Conservation (phyloP, 2,888 invertebrate genomes). For the Drosophila anomelani region DNA sequence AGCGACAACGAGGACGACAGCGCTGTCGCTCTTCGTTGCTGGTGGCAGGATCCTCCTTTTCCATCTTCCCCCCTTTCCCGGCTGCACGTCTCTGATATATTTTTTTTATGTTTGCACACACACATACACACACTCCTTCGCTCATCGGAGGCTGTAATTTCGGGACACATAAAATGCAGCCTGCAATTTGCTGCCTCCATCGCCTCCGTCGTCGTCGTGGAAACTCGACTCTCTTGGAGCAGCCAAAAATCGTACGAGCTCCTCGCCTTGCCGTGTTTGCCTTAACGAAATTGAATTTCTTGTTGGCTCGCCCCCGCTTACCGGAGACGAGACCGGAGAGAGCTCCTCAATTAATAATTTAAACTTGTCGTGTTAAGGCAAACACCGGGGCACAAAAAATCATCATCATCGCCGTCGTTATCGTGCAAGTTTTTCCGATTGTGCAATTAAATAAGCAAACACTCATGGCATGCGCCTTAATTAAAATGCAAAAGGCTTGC, state of each 20-base stretch:
- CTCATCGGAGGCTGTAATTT: slow-evolving; percentile 65
- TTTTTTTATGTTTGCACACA: slow-evolving; percentile 40
- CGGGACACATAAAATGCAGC: slow-evolving; percentile 74
- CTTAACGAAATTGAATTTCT: slow-evolving; percentile 76
- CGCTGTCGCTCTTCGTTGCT: slow-evolving; percentile 68
- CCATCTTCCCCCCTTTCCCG: background rate
- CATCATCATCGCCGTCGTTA: slow-evolving; percentile 29
- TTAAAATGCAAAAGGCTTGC: slow-evolving; percentile 66
- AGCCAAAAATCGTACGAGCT: slow-evolving; percentile 56
- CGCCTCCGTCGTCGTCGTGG: slow-evolving; percentile 1
- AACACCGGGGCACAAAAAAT: slow-evolving; percentile 55
- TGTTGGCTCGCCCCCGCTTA: slow-evolving; percentile 45
- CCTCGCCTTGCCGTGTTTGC: slow-evolving; percentile 63
- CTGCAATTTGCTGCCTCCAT: slow-evolving; percentile 62
- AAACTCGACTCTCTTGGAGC: slow-evolving; percentile 47
- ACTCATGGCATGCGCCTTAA: slow-evolving; percentile 63
- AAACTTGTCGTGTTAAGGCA: slow-evolving; percentile 67
- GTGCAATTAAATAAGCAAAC: slow-evolving; percentile 78
- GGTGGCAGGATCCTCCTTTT: slow-evolving; percentile 32
- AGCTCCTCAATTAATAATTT: slow-evolving; percentile 65
- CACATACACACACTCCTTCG: background rate
- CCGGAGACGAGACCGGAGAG: slow-evolving; percentile 3
- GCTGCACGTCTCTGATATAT: slow-evolving; percentile 41
- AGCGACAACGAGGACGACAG: slow-evolving; percentile 70
- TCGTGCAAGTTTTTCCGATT: slow-evolving; percentile 68